phyloP scores from a whole-genome alignment of 2,113 vertebrate species.

The Sinocyclocheilus anophthalmus region DNA sequence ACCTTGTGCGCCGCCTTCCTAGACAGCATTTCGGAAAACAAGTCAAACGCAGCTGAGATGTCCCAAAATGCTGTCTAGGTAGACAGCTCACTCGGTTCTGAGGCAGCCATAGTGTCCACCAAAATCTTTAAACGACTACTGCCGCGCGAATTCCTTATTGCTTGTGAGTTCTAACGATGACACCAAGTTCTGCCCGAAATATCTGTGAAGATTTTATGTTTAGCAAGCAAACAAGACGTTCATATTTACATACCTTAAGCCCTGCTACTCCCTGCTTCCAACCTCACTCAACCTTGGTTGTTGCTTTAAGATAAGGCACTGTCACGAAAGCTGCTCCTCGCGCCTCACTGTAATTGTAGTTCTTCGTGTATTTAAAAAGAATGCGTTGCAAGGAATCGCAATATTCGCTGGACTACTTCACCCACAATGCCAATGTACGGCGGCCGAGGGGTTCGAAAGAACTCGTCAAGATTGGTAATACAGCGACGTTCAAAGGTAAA shows the following conservation, averaged over 20 bases:
- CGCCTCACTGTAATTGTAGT: constrained; percentile 56
- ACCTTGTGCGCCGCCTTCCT: not conserved
- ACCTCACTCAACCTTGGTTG: constrained; percentile 75
- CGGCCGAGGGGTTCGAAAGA: not conserved
- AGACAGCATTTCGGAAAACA: not conserved
- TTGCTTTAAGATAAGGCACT: constrained; percentile 70
- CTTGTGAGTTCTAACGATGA: not conserved
- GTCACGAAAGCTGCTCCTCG: not conserved
- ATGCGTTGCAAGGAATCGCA: not conserved
- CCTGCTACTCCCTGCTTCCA: constrained; percentile 45
- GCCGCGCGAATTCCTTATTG: not conserved
- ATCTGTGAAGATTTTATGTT: not conserved
- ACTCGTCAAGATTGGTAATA: not conserved
- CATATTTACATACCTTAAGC: constrained; percentile 25
- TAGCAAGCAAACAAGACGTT: not conserved
- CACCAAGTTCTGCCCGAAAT: not conserved
- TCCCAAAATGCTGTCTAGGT: not conserved
- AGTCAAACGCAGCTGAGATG: not conserved
- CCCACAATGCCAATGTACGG: constrained; percentile 41
- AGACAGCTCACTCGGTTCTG: not conserved
- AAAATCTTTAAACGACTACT: not conserved
- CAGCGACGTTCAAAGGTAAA: constrained; percentile 6
- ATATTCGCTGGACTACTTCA: constrained; percentile 43
- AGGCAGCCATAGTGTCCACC: not conserved
- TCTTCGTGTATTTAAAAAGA: not conserved